These are phyloP conservation scores for Oryzias woworae DNA, from an alignment of 2,113 vertebrate species.

Conservation along the genomic window DNA sequence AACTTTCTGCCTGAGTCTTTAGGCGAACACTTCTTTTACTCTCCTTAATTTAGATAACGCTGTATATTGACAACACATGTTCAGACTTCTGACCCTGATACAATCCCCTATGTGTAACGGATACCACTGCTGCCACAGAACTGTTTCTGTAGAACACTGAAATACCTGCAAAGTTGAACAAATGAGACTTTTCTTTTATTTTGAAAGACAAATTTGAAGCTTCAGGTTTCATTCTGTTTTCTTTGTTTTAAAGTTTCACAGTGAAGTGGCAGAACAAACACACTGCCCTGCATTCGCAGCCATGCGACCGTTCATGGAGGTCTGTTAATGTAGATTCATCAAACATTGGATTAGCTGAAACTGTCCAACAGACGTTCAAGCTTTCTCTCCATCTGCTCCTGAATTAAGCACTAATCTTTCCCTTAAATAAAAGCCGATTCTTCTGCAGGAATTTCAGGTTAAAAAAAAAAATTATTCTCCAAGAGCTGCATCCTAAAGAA, in stretches of 20 bases:
- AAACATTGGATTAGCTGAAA: conserved; percentile 64
- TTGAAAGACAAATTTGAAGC: too few relatives aligned
- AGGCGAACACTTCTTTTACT: conserved; percentile 42
- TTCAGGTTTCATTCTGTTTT: too few relatives aligned
- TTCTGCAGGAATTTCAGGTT: not conserved
- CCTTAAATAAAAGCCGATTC: conserved; percentile 28
- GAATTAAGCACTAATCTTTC: conserved; percentile 42
- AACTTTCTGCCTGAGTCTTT: conserved; percentile 38
- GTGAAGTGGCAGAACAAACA: conserved; percentile 72
- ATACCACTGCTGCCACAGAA: not conserved
- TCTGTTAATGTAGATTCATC: conserved; percentile 55
- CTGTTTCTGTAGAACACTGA: too few relatives aligned
- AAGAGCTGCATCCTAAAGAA: not conserved
- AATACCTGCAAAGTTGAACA: too few relatives aligned
- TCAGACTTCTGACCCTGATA: conserved; percentile 36
- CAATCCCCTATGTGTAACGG: conserved; percentile 3
- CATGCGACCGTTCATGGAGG: conserved; percentile 32
- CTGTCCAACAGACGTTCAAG: conserved; percentile 52
- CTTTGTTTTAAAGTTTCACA: conserved; percentile 51
- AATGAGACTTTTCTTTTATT: too few relatives aligned
- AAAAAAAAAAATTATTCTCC: not conserved
- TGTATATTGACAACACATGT: conserved; percentile 45
- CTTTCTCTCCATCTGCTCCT: conserved; percentile 58
- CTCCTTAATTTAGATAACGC: conserved; percentile 33
- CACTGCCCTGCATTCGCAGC: conserved; percentile 58